Evolutionary conservation across 1,140 invertebrate species (phyloP), one percentile per base, ranked within the genome.

Genomic region (Sminthurinus signatus): DNA sequence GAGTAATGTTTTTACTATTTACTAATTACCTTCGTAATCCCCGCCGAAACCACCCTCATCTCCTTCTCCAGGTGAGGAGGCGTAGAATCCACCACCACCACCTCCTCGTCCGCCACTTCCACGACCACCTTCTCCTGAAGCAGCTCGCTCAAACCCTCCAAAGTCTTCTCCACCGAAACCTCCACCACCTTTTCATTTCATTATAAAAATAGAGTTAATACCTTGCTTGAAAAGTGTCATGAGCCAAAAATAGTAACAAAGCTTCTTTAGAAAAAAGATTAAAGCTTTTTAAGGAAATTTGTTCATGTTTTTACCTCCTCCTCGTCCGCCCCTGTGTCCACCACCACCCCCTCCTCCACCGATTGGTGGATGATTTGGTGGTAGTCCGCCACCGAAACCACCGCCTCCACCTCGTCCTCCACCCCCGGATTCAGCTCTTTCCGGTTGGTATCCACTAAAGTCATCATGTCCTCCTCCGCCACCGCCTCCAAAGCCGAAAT

Each of bases 241-340:
- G n/a, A n/a, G n/a, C n/a, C n/a, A n/a, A n/a, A n/a, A n/a, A n/a
- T n/a, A n/a, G n/a, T n/a, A n/a, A n/a, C n/a, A n/a, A n/a, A n/a
- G n/a, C n/a, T n/a, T n/a, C n/a, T n/a, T n/a, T n/a, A n/a, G n/a
- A n/a, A n/a, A n/a, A n/a, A n/a, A n/a, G n/a, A n/a, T n/a, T n/a
- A n/a, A n/a, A n/a, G n/a, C n/a, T n/a, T n/a, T n/a, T n/a, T n/a
- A n/a, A n/a, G n/a, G n/a, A n/a, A n/a, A n/a, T n/a, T n/a, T n/a
- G n/a, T n/a, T n/a, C n/a, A n/a, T n/a, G n/a, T n/a, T n/a, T n/a
- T n/a, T n/a, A n/a, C 55, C 43, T 2, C 60, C 60, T 43, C 27
- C 42, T 28, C 57, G 52, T 12, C 62, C 62, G 28, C 25, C 23
- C 39, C 61, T 56, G 27, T 63, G 61, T n/a, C 31, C 32, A 23